These are phyloP conservation scores for Noctua janthina DNA, from an alignment of 2,888 invertebrate genomes.

Conservation along the genomic window DNA sequence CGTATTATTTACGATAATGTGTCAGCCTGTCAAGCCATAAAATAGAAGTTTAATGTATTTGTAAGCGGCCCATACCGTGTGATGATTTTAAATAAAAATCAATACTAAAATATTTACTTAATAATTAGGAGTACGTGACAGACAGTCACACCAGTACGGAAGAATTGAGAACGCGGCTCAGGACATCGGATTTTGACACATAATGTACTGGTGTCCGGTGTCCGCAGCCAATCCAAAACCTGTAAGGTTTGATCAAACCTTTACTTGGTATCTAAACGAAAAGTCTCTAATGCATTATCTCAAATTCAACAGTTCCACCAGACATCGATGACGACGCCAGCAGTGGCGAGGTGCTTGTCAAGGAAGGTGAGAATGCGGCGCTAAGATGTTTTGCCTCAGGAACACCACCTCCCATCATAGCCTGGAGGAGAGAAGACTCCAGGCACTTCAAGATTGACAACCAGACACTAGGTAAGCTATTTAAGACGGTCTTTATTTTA, in stretches of 20 bases:
- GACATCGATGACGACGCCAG: conserved; percentile 94
- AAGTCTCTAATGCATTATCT: background rate
- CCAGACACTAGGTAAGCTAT: conserved; percentile 80
- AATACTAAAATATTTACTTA: too few relatives aligned
- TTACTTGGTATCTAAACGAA: background rate
- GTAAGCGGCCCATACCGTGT: too few relatives aligned
- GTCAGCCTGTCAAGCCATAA: too few relatives aligned
- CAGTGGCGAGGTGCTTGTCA: conserved; percentile 93
- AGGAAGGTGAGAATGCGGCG: conserved; percentile 94
- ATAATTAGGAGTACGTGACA: too few relatives aligned
- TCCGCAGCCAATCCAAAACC: background rate
- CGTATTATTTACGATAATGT: too few relatives aligned
- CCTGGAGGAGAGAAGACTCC: conserved; percentile 95
- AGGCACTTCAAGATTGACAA: conserved; percentile 89
- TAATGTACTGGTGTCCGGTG: background rate
- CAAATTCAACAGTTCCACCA: conserved; percentile 91
- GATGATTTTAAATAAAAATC: too few relatives aligned
- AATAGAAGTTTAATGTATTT: too few relatives aligned
- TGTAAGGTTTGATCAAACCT: background rate
- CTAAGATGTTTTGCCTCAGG: conserved; percentile 95
- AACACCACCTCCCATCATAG: conserved; percentile 94
- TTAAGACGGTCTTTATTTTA: background rate
- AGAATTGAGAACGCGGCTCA: background rate
- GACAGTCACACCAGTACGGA: background rate
- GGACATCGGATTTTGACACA: background rate